Percentiles rank a stretch among this genome's conserved stretches.
These are phyloP conservation scores for Leptinotarsa undecemlineata DNA, from an alignment of 1,140 invertebrate genomes.

Conservation along the genomic window DNA sequence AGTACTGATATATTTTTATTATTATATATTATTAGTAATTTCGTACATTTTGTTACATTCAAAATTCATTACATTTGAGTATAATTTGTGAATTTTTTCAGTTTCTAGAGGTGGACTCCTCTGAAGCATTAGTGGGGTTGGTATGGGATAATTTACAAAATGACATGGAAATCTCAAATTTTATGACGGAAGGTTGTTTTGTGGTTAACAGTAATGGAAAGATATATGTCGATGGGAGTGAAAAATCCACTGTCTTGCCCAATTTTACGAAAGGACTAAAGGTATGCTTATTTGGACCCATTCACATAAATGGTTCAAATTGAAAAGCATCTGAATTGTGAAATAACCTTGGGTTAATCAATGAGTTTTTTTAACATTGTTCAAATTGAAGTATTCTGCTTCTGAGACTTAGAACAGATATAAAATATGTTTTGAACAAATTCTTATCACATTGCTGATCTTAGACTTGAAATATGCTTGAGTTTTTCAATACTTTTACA, in stretches of 20 bases:
- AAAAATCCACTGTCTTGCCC: constrained; percentile 45
- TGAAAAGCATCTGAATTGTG: too few species aligned
- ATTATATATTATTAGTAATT: too few species aligned
- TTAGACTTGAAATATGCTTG: neutral
- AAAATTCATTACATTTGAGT: constrained; percentile 13
- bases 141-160: constrained; percentile 27
- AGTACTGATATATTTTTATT: too few species aligned
- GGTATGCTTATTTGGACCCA: constrained; percentile 26
- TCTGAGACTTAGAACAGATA: too few species aligned
- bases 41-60: neutral
- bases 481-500: neutral
- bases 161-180: constrained; percentile 8
- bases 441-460: too few species aligned
- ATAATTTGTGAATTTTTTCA: constrained; percentile 28
- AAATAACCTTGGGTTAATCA: too few species aligned
- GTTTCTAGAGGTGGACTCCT: constrained; percentile 47
- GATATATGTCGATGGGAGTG: constrained; percentile 44
- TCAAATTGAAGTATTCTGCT: too few species aligned
- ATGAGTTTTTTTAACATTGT: too few species aligned
- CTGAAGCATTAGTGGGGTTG: constrained; percentile 37
- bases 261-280: constrained; percentile 42
- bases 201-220: constrained; percentile 41
- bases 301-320: too few species aligned
- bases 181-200: constrained; percentile 30
- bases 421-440: too few species aligned